These are phyloP conservation scores for Masnerella sp. DNA, from an alignment of 2,888 invertebrate genomes.

Conservation along the genomic window DNA sequence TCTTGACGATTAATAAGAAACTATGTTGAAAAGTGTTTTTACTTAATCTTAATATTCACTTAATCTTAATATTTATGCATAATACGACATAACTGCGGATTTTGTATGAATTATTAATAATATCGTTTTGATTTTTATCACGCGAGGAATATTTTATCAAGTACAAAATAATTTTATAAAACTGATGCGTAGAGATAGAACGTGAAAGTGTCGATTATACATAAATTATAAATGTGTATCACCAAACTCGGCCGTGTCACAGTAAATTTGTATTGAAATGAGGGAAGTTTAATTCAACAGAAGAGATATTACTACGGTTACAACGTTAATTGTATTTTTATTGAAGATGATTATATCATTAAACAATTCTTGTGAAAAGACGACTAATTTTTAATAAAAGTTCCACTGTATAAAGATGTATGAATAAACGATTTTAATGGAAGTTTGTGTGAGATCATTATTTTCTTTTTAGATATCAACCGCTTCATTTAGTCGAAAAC, in stretches of 20 bases:
- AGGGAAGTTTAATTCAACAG: constrained; percentile 19
- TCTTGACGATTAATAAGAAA: constrained; percentile 1
- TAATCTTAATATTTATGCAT: background rate
- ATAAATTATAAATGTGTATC: constrained; percentile 39
- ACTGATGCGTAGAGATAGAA: constrained; percentile 11
- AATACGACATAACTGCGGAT: constrained; percentile 8
- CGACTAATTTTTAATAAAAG: constrained; percentile 46
- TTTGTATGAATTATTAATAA: constrained; percentile 21
- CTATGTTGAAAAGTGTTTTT: background rate
- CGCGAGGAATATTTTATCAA: constrained; percentile 30
- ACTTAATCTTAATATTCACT: background rate
- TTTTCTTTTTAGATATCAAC: no score
- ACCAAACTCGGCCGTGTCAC: constrained; percentile 23
- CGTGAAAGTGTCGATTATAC: constrained; percentile 21
- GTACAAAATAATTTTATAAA: constrained; percentile 43
- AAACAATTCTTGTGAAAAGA: constrained; percentile 35
- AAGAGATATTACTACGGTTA: constrained; percentile 35
- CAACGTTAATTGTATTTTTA: constrained; percentile 40
- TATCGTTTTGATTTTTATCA: constrained; percentile 22
- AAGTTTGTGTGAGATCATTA: constrained; percentile 4
- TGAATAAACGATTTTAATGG: constrained; percentile 50
- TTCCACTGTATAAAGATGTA: constrained; percentile 48
- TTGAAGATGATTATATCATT: constrained; percentile 37
- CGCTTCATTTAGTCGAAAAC: no score
- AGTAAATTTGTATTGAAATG: constrained; percentile 22